Evolutionary conservation across 2,113 vertebrate species (phyloP).

Genomic region (Chloebia gouldiae): DNA sequence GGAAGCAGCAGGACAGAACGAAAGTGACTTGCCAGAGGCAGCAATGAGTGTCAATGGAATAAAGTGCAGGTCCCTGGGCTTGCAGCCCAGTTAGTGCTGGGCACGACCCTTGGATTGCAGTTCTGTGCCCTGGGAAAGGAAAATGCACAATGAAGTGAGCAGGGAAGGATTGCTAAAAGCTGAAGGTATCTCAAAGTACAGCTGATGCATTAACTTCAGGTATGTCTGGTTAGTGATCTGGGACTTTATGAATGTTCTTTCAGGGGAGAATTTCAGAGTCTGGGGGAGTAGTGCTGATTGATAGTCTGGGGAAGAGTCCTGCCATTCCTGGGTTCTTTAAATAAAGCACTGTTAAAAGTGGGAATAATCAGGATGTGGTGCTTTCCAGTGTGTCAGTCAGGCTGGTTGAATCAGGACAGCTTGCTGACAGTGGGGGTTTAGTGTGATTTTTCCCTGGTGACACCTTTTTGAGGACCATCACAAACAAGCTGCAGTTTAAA

Average conservation of each 20-base stretch:
- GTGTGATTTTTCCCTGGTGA: neutral
- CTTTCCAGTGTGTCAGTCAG: neutral
- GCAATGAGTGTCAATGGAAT: neutral
- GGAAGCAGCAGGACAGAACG: neutral
- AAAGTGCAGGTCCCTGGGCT: neutral
- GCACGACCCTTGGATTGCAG: neutral
- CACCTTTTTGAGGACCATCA: neutral
- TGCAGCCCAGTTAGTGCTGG: neutral
- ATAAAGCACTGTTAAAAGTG: neutral
- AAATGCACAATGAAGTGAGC: neutral
- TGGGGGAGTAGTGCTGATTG: neutral
- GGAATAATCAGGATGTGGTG: neutral
- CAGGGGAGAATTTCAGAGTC: neutral
- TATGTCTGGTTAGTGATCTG: neutral
- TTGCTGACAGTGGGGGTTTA: neutral
- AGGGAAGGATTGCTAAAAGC: neutral
- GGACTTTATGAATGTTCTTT: neutral
- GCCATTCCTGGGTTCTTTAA: neutral
- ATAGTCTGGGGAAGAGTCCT: neutral
- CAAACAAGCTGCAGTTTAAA: neutral
- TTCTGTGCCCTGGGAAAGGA: neutral
- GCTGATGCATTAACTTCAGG: neutral
- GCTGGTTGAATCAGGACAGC: neutral
- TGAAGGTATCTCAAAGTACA: neutral
- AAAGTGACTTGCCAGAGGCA: neutral